Evolutionary conservation across 2,888 invertebrate genomes (phyloP).

Genomic region (Polymixis flavicincta): DNA sequence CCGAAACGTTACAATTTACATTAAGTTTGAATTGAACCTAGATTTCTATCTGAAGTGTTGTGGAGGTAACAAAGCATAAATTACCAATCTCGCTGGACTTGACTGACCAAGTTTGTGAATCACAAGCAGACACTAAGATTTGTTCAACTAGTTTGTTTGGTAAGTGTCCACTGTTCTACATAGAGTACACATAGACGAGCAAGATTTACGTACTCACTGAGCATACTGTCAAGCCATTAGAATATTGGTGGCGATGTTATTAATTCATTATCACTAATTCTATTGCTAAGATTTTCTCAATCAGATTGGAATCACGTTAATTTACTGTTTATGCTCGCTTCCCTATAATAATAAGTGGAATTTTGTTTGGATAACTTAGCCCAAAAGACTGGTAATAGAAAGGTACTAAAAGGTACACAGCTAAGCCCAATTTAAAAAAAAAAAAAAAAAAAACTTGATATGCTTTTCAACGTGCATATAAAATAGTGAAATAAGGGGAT

Average conservation of each 20-base stretch:
- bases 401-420: too few species aligned
- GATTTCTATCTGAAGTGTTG: slow-evolving; percentile 13
- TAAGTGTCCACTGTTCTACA: slow-evolving; percentile 27
- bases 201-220: slow-evolving; percentile 22
- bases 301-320: background rate
- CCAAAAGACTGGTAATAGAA: background rate
- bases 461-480: background rate
- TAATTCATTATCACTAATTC: background rate
- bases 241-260: background rate
- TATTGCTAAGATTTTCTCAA: background rate
- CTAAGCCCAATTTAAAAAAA: background rate
- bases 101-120: slow-evolving; percentile 38
- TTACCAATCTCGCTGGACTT: slow-evolving; percentile 45
- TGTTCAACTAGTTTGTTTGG: slow-evolving; percentile 42
- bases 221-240: background rate
- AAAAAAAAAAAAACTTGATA: background rate
- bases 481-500: background rate
- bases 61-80: slow-evolving; percentile 49
- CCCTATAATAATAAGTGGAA: background rate
- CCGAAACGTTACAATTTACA: background rate
- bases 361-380: background rate
- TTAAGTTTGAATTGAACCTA: slow-evolving; percentile 2
- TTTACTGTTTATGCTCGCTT: too few species aligned
- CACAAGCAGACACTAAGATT: slow-evolving; percentile 40
- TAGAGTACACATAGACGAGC: background rate